A percentile compares a stretch with the other conserved stretches of the same genome.
Evolutionary conservation across 2,888 invertebrate genomes (phyloP).

Genomic region (Machimus rusticus): DNA sequence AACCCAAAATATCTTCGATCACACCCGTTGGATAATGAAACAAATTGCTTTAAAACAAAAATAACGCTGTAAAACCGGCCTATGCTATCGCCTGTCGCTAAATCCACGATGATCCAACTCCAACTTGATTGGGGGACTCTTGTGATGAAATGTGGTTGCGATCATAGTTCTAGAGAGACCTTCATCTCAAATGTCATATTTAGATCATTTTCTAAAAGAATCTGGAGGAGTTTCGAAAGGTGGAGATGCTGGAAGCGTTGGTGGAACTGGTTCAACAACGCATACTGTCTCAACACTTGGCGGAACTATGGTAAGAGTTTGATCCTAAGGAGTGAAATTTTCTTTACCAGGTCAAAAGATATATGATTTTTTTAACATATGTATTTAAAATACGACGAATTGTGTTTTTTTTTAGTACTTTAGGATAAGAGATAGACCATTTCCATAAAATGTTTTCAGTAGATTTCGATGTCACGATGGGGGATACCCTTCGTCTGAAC

Average conservation of each 20-base stretch:
- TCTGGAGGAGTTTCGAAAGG: constrained; percentile 61
- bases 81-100: not conserved
- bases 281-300: constrained; percentile 49
- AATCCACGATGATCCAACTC: not conserved
- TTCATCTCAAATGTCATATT: constrained; percentile 89
- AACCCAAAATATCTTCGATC: not conserved
- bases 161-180: constrained; percentile 83
- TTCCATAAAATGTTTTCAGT: too few relatives aligned
- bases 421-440: too few relatives aligned
- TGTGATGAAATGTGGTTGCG: not conserved
- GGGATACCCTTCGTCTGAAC: too few relatives aligned
- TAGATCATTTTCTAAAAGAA: constrained; percentile 90
- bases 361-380: not conserved
- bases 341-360: not conserved
- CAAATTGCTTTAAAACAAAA: not conserved
- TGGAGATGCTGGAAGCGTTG: constrained; percentile 50
- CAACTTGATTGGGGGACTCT: not conserved
- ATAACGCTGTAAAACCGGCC: not conserved
- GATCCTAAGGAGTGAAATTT: not conserved
- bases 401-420: too few relatives aligned
- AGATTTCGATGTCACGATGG: too few relatives aligned
- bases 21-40: not conserved
- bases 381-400: not conserved
- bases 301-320: constrained; percentile 49
- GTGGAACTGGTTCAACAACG: constrained; percentile 49